Evolutionary conservation across 1,140 invertebrate genomes (phyloP).

Genomic region (Agraylea sexmaculata): DNA sequence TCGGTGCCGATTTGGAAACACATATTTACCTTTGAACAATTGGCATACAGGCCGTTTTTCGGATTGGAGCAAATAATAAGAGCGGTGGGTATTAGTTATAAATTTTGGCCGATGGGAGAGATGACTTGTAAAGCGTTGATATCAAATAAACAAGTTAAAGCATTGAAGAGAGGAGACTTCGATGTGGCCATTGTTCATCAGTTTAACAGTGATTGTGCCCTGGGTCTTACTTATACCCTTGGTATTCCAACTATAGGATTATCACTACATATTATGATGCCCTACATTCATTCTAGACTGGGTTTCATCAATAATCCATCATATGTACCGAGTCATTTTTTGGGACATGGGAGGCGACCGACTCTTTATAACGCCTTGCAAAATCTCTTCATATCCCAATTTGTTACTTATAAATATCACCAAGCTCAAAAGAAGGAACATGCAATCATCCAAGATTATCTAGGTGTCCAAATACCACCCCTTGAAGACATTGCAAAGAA

Average conservation of each 20-base stretch:
- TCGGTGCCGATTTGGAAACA: too few relatives aligned
- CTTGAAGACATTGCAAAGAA: conserved; percentile 44
- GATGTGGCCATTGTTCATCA: conserved; percentile 56
- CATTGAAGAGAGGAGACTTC: conserved; percentile 40
- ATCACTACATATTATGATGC: conserved; percentile 42
- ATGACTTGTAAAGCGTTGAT: conserved; percentile 30
- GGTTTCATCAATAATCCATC: conserved; percentile 45
- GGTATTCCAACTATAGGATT: conserved; percentile 47
- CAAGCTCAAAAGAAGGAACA: conserved; percentile 29
- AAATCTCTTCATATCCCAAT: conserved; percentile 28
- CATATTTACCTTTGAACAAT: too few relatives aligned
- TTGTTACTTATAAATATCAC: conserved; percentile 26
- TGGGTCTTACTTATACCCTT: conserved; percentile 48
- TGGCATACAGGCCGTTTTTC: too few relatives aligned
- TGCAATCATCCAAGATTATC: conserved; percentile 37
- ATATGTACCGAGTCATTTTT: conserved; percentile 42
- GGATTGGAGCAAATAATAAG: too few relatives aligned
- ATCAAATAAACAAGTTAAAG: conserved; percentile 30
- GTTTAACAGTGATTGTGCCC: conserved; percentile 57
- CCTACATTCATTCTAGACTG: conserved; percentile 44
- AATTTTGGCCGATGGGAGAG: too few relatives aligned
- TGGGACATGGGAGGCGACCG: conserved; percentile 43
- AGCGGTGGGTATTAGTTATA: too few relatives aligned
- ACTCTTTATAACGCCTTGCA: conserved; percentile 35
- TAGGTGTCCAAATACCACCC: conserved; percentile 43